These are phyloP conservation scores for Paedocypris sp. DNA, from an alignment of 2,113 vertebrate species.

Conservation along the genomic window DNA sequence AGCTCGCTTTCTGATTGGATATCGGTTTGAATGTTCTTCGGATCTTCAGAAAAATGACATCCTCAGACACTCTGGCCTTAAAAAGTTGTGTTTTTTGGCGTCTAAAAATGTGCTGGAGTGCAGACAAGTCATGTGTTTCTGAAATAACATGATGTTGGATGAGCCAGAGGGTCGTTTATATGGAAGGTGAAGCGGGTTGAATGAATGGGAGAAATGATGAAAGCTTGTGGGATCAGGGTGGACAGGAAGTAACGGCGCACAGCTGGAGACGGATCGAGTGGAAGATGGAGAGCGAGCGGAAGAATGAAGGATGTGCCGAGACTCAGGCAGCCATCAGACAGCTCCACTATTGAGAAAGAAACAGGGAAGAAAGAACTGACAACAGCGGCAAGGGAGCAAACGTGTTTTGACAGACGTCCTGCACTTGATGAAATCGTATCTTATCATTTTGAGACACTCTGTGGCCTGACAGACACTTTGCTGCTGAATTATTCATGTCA, in stretches of 20 bases:
- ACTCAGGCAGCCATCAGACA: conserved; percentile 3
- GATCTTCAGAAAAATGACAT: no score
- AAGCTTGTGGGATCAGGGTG: not conserved
- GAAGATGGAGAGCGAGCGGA: not conserved
- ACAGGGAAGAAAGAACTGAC: not conserved
- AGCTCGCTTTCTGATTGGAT: no score
- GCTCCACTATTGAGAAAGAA: conserved; percentile 6
- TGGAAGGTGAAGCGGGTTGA: not conserved
- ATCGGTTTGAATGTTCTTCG: no score
- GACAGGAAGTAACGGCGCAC: not conserved
- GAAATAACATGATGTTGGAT: not conserved
- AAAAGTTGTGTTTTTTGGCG: no score
- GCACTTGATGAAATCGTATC: conserved; percentile 32
- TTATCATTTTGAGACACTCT: conserved; percentile 11
- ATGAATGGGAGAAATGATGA: conserved; percentile 1
- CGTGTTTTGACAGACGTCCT: conserved; percentile 6
- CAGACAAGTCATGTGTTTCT: not conserved
- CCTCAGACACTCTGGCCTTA: no score
- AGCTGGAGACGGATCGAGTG: not conserved
- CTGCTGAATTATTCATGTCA: conserved; percentile 38
- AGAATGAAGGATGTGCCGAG: conserved; percentile 8
- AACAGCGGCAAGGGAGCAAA: not conserved
- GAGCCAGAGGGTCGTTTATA: not conserved
- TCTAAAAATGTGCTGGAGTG: no score
- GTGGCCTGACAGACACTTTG: not conserved